Evolutionary conservation across 2,797 vertebrate species (phyloP), one percentile per base, ranked within the genome.

Genomic region (Euphonia xanthogaster): DNA sequence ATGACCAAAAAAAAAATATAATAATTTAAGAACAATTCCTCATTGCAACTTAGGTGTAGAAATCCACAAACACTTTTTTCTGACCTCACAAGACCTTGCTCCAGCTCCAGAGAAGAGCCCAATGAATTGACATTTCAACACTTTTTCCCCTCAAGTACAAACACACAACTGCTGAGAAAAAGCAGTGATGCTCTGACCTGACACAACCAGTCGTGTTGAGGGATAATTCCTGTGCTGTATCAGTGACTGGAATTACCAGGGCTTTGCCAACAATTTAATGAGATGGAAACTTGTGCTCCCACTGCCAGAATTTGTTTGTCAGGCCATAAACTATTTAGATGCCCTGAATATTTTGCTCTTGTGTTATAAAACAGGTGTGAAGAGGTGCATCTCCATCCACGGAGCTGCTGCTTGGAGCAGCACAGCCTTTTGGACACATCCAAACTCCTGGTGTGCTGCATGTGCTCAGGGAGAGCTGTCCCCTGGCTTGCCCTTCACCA

Each of bases 191-290:
- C 91, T 96, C 81, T 91, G 92, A 93, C 81, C 90, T 83, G 84
- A 95, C 93, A 93, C 40, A 54, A 81, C 55, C 67, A 61, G 82
- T 50, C 2, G 2, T 55, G 90, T 53, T 1, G 6, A 72, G 66
- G 71, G 84, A 74, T 87, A 90, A 89, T 40, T 89, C 86, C 81
- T 89, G 84, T 0, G 8, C 84, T 93, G 53, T 74, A 92, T 83
- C 93, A 89, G 81, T 80, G 92, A 89, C 86, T 95, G 96, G 96
- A 95, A 97, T 97, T 96, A 96, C 96, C 88, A 92, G 61, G 53
- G 86, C 81, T 83, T 87, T 96, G 95, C 96, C 94, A 96, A 63
- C 84, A 93, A 82, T 70, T 96, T 91, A 92, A 93, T 70, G 87
- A 94, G 88, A 96, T 92, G 94, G 94, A 97, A 96, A 97, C 92